These are phyloP conservation scores for Aphidius ervi DNA, from an alignment of 1,140 invertebrate species.

Conservation along the genomic window DNA sequence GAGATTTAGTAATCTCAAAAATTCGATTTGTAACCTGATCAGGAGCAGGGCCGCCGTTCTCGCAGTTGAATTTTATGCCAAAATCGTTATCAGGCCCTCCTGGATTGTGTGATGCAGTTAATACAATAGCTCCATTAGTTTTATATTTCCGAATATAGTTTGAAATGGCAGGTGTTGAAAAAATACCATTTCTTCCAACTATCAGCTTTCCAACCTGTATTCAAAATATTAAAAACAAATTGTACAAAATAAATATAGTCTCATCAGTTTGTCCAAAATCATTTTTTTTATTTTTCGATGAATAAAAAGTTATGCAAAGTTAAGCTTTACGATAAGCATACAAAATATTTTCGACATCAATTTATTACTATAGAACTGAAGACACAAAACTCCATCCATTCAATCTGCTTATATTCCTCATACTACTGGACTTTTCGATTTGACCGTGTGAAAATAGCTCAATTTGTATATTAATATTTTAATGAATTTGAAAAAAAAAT, in stretches of 20 bases:
- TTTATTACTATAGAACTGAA: too few species aligned
- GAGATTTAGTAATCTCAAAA: conserved; percentile 73
- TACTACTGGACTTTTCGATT: too few species aligned
- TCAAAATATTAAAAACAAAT: conserved; percentile 20
- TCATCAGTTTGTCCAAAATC: too few species aligned
- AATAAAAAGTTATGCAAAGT: too few species aligned
- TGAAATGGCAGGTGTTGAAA: conserved; percentile 96
- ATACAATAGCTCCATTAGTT: conserved; percentile 86
- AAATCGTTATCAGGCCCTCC: conserved; percentile 97
- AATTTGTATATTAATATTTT: too few species aligned
- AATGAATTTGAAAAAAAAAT: too few species aligned
- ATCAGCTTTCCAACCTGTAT: conserved; percentile 76
- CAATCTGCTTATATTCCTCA: too few species aligned
- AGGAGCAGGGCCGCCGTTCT: conserved; percentile 95
- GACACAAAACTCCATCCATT: too few species aligned
- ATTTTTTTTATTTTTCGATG: too few species aligned
- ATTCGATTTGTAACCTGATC: conserved; percentile 88
- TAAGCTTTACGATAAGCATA: too few species aligned
- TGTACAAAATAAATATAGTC: neutral
- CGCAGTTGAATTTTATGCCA: conserved; percentile 97
- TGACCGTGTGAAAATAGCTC: too few species aligned
- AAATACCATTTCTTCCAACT: conserved; percentile 88
- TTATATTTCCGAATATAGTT: conserved; percentile 86
- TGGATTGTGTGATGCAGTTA: conserved; percentile 98
- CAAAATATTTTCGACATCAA: too few species aligned